These are phyloP conservation scores for Opisthograptis luteolata DNA, from an alignment of 2,888 invertebrate species.

Conservation along the genomic window DNA sequence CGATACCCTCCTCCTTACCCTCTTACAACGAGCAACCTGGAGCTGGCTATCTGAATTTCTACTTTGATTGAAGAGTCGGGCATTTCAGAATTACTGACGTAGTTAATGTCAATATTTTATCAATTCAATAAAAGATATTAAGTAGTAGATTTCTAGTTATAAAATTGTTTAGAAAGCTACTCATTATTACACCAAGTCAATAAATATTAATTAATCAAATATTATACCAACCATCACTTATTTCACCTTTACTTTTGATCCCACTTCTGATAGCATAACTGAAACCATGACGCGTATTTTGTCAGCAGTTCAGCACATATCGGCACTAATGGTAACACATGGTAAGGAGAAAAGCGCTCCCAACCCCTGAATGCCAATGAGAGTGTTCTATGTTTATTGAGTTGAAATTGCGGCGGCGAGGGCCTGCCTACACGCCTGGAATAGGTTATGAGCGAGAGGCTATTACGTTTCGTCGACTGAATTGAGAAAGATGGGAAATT, in stretches of 20 bases:
- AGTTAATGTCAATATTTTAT: too few relatives aligned
- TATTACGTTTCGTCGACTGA: constrained; percentile 25
- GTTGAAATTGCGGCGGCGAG: constrained; percentile 39
- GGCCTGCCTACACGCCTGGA: constrained; percentile 28
- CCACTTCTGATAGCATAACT: constrained; percentile 36
- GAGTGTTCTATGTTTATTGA: constrained; percentile 48
- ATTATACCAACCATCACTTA: too few relatives aligned
- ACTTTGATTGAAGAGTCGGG: too few relatives aligned
- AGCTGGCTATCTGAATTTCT: too few relatives aligned
- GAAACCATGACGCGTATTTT: constrained; percentile 41
- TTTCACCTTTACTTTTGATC: too few relatives aligned
- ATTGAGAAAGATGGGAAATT: constrained; percentile 31
- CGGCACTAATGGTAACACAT: constrained; percentile 59
- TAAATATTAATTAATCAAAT: too few relatives aligned
- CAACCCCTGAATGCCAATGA: constrained; percentile 57
- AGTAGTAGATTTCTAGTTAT: too few relatives aligned
- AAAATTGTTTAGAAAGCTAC: too few relatives aligned
- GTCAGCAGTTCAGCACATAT: too few relatives aligned
- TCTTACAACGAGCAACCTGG: constrained; percentile 33
- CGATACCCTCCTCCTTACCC: constrained; percentile 35
- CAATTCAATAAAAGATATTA: too few relatives aligned
- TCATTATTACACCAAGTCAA: too few relatives aligned
- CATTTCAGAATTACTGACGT: too few relatives aligned
- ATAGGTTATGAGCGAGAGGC: constrained; percentile 31
- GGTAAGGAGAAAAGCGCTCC: constrained; percentile 54